Evolutionary conservation across 2,888 invertebrate species (phyloP).

Genomic region (Podotricha telesiphe): DNA sequence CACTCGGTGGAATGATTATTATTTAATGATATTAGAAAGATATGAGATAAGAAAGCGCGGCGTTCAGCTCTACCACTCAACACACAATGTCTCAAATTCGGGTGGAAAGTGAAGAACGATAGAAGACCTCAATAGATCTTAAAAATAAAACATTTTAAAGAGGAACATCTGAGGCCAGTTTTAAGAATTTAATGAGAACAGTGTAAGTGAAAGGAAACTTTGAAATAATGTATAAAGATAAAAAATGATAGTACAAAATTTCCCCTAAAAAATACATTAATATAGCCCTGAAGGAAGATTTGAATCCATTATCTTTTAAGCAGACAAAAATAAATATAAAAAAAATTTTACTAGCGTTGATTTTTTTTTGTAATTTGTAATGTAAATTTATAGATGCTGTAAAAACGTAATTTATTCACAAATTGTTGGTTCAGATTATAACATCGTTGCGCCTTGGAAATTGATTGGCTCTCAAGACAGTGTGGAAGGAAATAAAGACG

Average conservation of each 20-base stretch:
- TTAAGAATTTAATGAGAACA: too few species aligned
- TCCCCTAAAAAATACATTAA: neutral
- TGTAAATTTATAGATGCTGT: neutral
- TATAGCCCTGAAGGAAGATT: neutral
- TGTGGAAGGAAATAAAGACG: conserved; percentile 14
- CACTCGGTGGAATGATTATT: too few species aligned
- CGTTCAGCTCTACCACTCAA: too few species aligned
- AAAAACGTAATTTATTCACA: conserved; percentile 26
- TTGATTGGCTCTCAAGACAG: conserved; percentile 24
- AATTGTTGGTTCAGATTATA: conserved; percentile 21
- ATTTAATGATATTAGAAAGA: too few species aligned
- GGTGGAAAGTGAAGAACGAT: too few species aligned
- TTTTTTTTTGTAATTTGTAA: neutral
- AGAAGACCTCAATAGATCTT: too few species aligned
- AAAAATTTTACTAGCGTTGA: neutral
- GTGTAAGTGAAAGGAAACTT: too few species aligned
- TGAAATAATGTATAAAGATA: neutral
- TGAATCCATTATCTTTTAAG: neutral
- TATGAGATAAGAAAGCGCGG: too few species aligned
- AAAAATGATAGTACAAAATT: neutral
- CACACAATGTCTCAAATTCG: too few species aligned
- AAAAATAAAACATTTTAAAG: too few species aligned
- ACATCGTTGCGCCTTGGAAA: conserved; percentile 27
- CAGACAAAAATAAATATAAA: neutral
- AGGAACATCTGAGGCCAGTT: too few species aligned